A percentile compares a stretch with the other conserved stretches of the same genome.
Conservation (phyloP, 2,888 invertebrate genomes). For the Dasysyrphus tricinctus region DNA sequence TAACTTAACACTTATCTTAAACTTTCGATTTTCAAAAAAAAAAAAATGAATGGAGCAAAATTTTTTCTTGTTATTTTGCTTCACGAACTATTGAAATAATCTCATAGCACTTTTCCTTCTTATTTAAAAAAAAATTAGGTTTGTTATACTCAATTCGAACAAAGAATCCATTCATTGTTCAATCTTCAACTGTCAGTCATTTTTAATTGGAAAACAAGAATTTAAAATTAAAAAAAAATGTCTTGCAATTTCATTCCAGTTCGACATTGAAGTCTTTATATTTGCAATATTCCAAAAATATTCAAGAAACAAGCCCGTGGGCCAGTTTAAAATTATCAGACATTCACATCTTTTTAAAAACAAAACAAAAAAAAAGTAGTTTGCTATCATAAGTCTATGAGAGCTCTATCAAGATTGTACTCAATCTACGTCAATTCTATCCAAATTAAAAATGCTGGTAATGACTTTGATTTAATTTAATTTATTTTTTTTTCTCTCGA, state of each 20-base stretch:
- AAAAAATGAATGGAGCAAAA: neutral
- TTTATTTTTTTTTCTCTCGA: conserved; percentile 4
- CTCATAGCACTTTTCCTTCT: neutral
- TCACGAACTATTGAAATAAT: neutral
- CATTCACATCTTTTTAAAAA: conserved; percentile 23
- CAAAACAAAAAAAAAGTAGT: conserved; percentile 24
- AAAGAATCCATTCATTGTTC: neutral
- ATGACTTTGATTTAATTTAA: conserved; percentile 56
- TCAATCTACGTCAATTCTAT: conserved; percentile 40
- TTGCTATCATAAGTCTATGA: conserved; percentile 51
- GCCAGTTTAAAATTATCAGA: conserved; percentile 3
- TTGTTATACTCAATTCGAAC: neutral
- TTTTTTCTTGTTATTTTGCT: too few species aligned
- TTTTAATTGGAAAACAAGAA: conserved; percentile 16
- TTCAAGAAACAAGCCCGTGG: conserved; percentile 16
- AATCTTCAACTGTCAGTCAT: conserved; percentile 2
- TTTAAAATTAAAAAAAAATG: neutral
- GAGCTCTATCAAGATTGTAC: conserved; percentile 42
- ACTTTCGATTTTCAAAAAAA: neutral
- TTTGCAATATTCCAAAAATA: conserved; percentile 18
- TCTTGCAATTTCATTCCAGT: conserved; percentile 6
- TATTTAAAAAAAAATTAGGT: neutral
- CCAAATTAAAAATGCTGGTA: conserved; percentile 45
- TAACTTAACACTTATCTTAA: too few species aligned
- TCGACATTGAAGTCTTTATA: conserved; percentile 6